Conservation (phyloP, 2,888 invertebrate genomes). For the Brassicogethes aeneus region DNA sequence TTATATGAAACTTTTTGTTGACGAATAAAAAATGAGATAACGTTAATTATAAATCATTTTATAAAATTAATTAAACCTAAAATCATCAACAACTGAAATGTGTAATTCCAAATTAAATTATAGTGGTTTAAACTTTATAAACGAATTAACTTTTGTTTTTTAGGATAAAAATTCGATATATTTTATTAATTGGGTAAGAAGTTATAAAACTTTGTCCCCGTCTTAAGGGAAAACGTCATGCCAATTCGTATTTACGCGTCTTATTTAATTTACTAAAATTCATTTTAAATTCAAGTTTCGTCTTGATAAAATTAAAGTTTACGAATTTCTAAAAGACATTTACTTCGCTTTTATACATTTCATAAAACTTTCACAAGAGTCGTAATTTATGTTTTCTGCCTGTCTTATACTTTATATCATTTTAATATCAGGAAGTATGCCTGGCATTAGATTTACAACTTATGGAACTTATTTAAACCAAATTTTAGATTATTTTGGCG, state of each 20-base stretch:
- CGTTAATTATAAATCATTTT: no score
- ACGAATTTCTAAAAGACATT: constrained; percentile 2
- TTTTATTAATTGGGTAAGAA: no score
- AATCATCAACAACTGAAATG: no score
- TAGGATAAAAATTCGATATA: no score
- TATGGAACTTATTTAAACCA: background rate
- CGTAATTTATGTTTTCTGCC: constrained; percentile 2
- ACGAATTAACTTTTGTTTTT: no score
- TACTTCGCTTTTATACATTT: background rate
- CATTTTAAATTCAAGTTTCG: background rate
- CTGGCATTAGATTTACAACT: background rate
- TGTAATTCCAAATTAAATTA: no score
- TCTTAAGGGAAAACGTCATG: no score
- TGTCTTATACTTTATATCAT: constrained; percentile 2
- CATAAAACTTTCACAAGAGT: background rate
- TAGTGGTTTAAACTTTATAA: no score
- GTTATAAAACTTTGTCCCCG: no score
- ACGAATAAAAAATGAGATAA: no score
- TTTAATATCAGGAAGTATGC: constrained; percentile 1
- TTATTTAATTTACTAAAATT: background rate
- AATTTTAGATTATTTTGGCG: background rate
- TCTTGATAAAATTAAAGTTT: background rate
- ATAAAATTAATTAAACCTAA: no score
- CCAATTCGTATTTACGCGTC: background rate
- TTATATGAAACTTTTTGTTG: no score